Base-by-base conservation (phyloP, 2,113 vertebrate genomes). In the Clupea harengus region DNA sequence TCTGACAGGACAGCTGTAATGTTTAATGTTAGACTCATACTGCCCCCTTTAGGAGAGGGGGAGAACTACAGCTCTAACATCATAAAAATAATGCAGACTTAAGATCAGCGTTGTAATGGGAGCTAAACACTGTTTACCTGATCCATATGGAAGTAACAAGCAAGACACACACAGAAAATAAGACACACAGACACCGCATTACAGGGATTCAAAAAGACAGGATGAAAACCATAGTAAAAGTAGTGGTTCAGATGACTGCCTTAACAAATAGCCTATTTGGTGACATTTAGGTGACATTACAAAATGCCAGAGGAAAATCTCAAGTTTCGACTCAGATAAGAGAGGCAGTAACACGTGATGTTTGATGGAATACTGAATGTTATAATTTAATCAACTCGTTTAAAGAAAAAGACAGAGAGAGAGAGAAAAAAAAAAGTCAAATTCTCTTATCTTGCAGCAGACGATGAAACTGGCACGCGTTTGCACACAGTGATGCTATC, bases 1-100 rank as follows among this genome's bases (percentile, higher is more conserved):
- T 32, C 45, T 81, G 18, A 8, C 81, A 81, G 47, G 44, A 54
- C 39, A 83, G 44, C 17, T 44, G 28, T 17, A 11, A 39, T 7
- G n/a, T 45, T 28, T 17, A 83, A 83, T 20, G 25, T 25, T n/a
- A 45, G 64, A 13, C 57, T 22, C 18, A 87, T n/a, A 82, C 84
- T 87, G 81, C 84, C 88, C 83, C 84, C 88, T 89, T 25, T 3
- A 32, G 64, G 64, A 72, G 64, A 72, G 1, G 25, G 11, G n/a
- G 25, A 54, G 15, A 13, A 32, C 64, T 28, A 28, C 64, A 72
- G 10, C 64, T 3, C n/a, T 28, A 3, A 3, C 64, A 72, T 28
- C 25, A 72, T 10, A 10, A 32, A n/a, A 39, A 39, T 25, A 28
- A 32, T 10, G 25, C 25, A 72, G 64, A 25, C n/a, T 9, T 7